These are phyloP conservation scores for Netelia virgata DNA, from an alignment of 2,888 invertebrate genomes.

Conservation along the genomic window DNA sequence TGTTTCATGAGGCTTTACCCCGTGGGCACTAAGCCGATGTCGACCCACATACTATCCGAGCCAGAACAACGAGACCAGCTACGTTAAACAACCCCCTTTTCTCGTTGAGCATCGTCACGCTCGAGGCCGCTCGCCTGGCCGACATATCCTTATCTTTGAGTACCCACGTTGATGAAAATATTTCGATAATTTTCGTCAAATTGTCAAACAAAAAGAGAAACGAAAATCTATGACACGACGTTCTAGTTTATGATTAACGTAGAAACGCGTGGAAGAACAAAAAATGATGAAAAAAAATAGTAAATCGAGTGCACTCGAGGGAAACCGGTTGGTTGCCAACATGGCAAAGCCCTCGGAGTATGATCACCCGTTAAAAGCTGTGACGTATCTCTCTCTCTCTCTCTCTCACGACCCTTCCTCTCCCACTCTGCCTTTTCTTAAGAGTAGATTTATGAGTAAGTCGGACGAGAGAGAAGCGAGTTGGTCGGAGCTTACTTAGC, in stretches of 20 bases:
- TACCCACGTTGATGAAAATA: neutral
- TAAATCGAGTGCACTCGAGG: conserved; percentile 49
- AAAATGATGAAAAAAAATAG: too few species aligned
- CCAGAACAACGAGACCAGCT: conserved; percentile 77
- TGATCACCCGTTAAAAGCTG: conserved; percentile 67
- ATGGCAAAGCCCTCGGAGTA: conserved; percentile 54
- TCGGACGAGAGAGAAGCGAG: conserved; percentile 54
- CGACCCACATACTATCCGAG: conserved; percentile 81
- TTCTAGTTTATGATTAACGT: neutral
- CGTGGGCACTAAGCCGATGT: conserved; percentile 77
- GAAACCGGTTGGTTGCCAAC: conserved; percentile 65
- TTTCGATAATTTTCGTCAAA: neutral
- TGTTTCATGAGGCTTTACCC: conserved; percentile 81
- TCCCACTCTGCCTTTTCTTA: neutral
- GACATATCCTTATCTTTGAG: neutral
- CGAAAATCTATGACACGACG: neutral
- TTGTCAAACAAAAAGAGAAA: neutral
- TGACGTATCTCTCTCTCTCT: conserved; percentile 46
- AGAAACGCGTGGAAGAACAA: conserved; percentile 32
- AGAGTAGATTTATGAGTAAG: conserved; percentile 64
- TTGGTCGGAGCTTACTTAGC: conserved; percentile 60
- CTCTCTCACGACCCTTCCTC: neutral
- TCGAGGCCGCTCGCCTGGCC: neutral
- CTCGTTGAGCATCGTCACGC: neutral
- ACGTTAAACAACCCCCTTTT: conserved; percentile 76